These are phyloP conservation scores for Lysandra bellargus DNA, from an alignment of 2,888 invertebrate genomes.

Conservation along the genomic window DNA sequence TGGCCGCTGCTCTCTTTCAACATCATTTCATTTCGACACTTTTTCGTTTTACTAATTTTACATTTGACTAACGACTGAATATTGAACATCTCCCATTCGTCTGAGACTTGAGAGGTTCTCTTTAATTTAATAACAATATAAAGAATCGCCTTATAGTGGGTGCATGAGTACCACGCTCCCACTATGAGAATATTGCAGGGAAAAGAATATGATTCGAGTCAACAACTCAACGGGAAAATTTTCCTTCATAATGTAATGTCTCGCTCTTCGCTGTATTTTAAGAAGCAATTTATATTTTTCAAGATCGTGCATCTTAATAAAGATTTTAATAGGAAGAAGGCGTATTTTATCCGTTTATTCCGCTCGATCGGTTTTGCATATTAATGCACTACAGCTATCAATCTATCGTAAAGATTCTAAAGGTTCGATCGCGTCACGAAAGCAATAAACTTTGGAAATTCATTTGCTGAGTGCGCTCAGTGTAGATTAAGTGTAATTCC, in stretches of 20 bases:
- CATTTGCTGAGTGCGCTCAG: background rate
- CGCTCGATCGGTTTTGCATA: constrained; percentile 61
- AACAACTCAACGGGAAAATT: constrained; percentile 1
- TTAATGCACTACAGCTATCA: constrained; percentile 51
- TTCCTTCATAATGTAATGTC: constrained; percentile 3
- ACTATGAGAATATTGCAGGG: background rate
- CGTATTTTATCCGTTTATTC: constrained; percentile 55
- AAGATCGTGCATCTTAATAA: constrained; percentile 39
- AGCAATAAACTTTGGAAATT: constrained; percentile 30
- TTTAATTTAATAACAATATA: background rate
- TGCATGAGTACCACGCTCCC: background rate
- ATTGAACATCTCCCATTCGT: background rate
- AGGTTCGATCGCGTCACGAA: constrained; percentile 28
- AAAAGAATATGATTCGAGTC: constrained; percentile 8
- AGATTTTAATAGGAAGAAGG: constrained; percentile 42
- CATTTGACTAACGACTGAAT: background rate
- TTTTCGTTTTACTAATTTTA: background rate
- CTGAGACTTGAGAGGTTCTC: background rate
- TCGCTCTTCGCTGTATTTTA: background rate
- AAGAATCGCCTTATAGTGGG: background rate
- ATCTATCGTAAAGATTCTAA: constrained; percentile 34
- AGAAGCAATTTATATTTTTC: constrained; percentile 1
- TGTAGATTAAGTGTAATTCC: constrained; percentile 2
- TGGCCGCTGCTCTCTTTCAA: background rate
- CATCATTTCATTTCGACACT: background rate